Evolutionary conservation across 2,888 invertebrate genomes (phyloP).

Genomic region (Iselma pallidipennis): DNA sequence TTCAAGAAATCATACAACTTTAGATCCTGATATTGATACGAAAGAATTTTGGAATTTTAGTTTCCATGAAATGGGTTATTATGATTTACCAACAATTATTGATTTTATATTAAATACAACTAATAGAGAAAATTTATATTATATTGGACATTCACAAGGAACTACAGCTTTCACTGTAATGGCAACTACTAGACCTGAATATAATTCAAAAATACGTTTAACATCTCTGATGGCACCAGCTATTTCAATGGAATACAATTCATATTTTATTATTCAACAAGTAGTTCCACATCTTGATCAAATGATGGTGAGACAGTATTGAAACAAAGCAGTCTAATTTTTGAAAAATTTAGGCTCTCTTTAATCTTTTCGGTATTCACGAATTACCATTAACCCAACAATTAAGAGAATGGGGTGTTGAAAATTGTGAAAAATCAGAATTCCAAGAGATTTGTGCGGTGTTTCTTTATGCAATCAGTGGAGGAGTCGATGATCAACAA

Average conservation of each 20-base stretch:
- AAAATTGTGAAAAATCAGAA: neutral
- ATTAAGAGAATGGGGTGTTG: neutral
- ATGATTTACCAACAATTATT: constrained; percentile 19
- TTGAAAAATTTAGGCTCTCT: neutral
- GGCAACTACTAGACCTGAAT: constrained; percentile 62
- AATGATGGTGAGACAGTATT: neutral
- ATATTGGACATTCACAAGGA: constrained; percentile 53
- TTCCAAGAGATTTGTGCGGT: neutral
- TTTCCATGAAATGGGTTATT: constrained; percentile 12
- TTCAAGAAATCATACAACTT: constrained; percentile 57
- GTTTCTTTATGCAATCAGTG: neutral
- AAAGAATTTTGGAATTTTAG: constrained; percentile 52
- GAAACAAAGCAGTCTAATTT: neutral
- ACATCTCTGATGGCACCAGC: constrained; percentile 66
- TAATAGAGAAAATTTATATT: neutral
- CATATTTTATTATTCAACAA: constrained; percentile 59
- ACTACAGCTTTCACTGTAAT: constrained; percentile 66
- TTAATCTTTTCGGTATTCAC: neutral
- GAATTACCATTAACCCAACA: neutral
- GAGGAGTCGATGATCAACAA: no score
- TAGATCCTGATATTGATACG: constrained; percentile 29
- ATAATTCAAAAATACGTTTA: constrained; percentile 66
- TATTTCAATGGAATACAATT: constrained; percentile 68
- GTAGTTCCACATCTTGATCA: neutral
- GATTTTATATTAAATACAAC: constrained; percentile 16